Evolutionary conservation across 1,140 invertebrate genomes (phyloP), one percentile per base, ranked within the genome.

Genomic region (Zophobas morio): DNA sequence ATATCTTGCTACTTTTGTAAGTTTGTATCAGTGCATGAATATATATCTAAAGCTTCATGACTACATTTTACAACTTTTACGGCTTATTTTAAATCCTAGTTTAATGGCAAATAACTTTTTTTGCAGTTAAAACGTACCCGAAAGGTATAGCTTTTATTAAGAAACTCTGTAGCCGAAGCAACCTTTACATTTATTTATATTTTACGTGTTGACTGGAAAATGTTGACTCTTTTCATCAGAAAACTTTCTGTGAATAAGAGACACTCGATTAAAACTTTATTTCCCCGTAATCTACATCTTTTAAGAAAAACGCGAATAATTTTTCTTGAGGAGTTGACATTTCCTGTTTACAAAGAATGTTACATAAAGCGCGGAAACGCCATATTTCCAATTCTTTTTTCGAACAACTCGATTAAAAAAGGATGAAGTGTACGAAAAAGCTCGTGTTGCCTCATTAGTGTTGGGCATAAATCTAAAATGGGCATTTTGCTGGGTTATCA

Each of bases 241-340:
- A 42, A 66, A 66, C 60, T 66, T 42, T 32, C 40, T 32, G 37
- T 39, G 42, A 66, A 66, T 66, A 66, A 66, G 42, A 40, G 37
- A 66, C 60, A 66, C 60, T 66, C 60, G 60, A 66, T 66, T 66
- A 66, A 66, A 66, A 66, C 37, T 66, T 66, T 66, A 66, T 66
- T 66, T 66, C 60, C 3, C 39, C 39, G 39, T 40, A 42, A 42
- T 42, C 5, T 66, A 66, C 60, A 3, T 66, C 60, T 6, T 36
- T 36, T 36, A 66, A 42, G 32, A 36, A 39, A 66, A 66, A 66
- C 42, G 20, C 42, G 42, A 66, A 42, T 66, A 66, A 66, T 42
- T 66, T 36, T n/a, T n/a, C 39, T 37, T n/a, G 1, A 20, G 20
- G 37, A 42, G 20, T 32, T 66, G 39, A 40, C n/a, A 36, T 66